phyloP scores from a whole-genome alignment of 2,797 vertebrate species.

The Coregonus ussuriensis region DNA sequence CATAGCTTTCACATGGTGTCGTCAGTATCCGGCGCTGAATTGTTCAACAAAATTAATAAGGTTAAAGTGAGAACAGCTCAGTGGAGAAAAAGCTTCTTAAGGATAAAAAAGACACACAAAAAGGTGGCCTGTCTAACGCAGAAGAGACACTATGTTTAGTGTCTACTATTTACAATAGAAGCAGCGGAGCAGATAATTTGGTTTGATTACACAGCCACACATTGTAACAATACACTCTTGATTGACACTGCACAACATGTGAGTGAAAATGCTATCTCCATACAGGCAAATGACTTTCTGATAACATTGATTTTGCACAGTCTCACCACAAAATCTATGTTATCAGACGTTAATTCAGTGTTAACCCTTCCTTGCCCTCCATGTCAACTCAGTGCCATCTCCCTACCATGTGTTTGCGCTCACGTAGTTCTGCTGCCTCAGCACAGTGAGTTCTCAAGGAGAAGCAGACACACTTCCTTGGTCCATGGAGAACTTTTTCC shows the following conservation, averaged over 20 bases:
- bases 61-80: neutral
- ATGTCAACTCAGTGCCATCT: constrained; percentile 26
- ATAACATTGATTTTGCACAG: too few species aligned
- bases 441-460: constrained; percentile 55
- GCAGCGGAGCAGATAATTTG: too few species aligned
- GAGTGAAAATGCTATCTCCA: too few species aligned
- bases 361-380: neutral
- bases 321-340: neutral
- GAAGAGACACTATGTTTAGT: too few species aligned
- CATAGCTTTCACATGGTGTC: neutral
- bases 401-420: constrained; percentile 23
- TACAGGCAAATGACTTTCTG: too few species aligned
- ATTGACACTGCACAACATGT: too few species aligned
- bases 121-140: too few species aligned
- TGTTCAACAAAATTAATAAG: neutral
- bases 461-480: constrained; percentile 37
- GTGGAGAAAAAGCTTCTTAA: too few species aligned
- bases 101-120: too few species aligned
- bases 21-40: neutral
- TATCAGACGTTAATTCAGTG: constrained; percentile 6
- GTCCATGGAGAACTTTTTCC: constrained; percentile 34
- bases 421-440: constrained; percentile 51
- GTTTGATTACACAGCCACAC: too few species aligned
- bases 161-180: too few species aligned
- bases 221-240: too few species aligned